Evolutionary conservation across 1,140 invertebrate genomes (phyloP), one percentile per base, ranked within the genome.

Genomic region (Temnothorax nylanderi): DNA sequence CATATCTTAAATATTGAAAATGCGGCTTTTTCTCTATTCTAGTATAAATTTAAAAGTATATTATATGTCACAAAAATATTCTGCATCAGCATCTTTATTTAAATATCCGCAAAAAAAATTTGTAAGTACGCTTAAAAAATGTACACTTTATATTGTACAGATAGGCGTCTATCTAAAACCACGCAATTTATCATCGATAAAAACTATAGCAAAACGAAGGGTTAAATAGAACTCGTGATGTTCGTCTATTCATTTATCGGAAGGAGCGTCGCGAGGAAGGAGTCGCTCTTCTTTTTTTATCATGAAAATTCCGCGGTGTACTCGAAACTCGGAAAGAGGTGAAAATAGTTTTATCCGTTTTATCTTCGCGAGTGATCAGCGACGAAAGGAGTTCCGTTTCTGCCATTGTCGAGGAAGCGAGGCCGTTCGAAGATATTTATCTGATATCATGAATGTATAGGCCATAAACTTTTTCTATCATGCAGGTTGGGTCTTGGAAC

Each of bases 401-500:
- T 67, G 76, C 86, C 89, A 90, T 90, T 90, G 86, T 91, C 88
- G 65, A 64, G 21, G 87, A 26, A 86, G 86, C 67, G 65, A 80
- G 87, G 64, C 62, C 58, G 78, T 88, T 71, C 76, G 64, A 26
- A 26, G 26, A 26, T 26, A 26, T 26, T 26, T 26, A 26, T 26
- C 37, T 41, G 37, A 6, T 41, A 41, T 41, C 37, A 41, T 41
- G 37, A 41, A 41, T 41, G 37, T 6, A 6, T 6, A 41, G 37
- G 37, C 6, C 37, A 41, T 6, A 41, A 41, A 41, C 37, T 41
- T 6, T 41, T 41, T 6, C 2, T 6, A 41, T 41, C 6, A 6
- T 41, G 6, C 37, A 41, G 37, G 37, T 41, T 41, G 37, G 6
- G 6, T 41, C 37, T 3, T 3, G 37, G 37, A 6, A 41, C 0